A percentile compares a stretch with the other conserved stretches of the same genome.
phyloP scores from a whole-genome alignment of 1,140 invertebrate species.

The Leptopilina clavipes region DNA sequence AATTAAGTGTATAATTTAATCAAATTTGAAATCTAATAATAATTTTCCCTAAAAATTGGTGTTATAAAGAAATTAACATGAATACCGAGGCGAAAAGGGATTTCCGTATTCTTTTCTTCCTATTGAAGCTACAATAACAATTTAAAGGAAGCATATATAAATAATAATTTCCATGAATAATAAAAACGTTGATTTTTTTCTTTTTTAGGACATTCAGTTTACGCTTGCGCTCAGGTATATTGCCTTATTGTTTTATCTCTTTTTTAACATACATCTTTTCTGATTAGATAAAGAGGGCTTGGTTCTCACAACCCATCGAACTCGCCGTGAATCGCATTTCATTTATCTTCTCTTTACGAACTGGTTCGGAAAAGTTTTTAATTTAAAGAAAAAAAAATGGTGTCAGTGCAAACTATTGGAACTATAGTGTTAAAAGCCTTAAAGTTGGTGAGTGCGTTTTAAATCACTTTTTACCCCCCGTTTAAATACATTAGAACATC shows the following conservation, averaged over 20 bases:
- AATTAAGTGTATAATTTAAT: not conserved
- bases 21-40: too few relatives aligned
- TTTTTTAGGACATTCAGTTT: not conserved
- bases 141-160: too few relatives aligned
- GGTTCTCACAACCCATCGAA: slow-evolving; percentile 56
- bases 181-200: not conserved
- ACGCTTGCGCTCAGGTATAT: slow-evolving; percentile 28
- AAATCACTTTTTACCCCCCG: not conserved
- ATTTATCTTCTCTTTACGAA: slow-evolving; percentile 42
- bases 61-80: too few relatives aligned
- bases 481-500: too few relatives aligned
- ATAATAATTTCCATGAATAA: not conserved
- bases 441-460: slow-evolving; percentile 82
- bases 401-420: slow-evolving; percentile 84
- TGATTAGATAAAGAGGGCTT: slow-evolving; percentile 74
- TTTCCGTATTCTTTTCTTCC: not conserved
- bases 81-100: not conserved
- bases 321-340: slow-evolving; percentile 51
- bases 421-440: slow-evolving; percentile 85
- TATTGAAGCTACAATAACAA: too few relatives aligned
- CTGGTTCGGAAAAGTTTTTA: slow-evolving; percentile 39
- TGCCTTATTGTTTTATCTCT: slow-evolving; percentile 35
- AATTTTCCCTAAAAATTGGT: not conserved
- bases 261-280: slow-evolving; percentile 58
- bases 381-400: slow-evolving; percentile 76